Evolutionary conservation across 2,888 invertebrate genomes (phyloP).

Genomic region (Resseliella maxima): DNA sequence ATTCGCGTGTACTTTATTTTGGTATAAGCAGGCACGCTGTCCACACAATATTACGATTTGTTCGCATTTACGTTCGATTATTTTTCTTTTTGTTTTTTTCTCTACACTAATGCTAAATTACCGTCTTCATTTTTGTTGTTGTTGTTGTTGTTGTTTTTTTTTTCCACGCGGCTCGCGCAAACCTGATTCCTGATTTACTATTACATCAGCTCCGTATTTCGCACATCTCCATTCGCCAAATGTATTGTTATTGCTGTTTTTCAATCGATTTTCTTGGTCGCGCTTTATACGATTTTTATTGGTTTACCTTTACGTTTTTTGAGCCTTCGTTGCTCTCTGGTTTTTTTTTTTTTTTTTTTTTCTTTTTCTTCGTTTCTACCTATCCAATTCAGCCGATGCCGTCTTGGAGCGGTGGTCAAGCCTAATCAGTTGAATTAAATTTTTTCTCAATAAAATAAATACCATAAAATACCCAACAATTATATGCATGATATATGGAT

Average conservation of each 20-base stretch:
- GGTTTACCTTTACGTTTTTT: background rate
- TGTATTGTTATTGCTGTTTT: background rate
- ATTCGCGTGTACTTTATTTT: background rate
- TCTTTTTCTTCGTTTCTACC: too few species aligned
- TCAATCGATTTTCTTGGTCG: background rate
- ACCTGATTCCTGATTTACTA: background rate
- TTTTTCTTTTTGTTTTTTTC: background rate
- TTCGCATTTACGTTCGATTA: background rate
- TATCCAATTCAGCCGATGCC: too few species aligned
- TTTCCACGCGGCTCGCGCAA: background rate
- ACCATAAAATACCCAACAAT: conserved; percentile 40
- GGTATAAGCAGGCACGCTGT: background rate
- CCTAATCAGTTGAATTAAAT: conserved; percentile 33
- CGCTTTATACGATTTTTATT: background rate
- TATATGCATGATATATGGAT: conserved; percentile 48
- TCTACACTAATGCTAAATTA: background rate
- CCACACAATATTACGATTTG: conserved; percentile 10
- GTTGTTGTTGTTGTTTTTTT: background rate
- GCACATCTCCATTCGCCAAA: background rate
- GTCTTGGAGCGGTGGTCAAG: conserved; percentile 4
- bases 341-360: too few species aligned
- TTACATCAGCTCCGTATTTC: background rate
- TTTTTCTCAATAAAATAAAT: conserved; percentile 52
- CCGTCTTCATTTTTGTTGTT: background rate
- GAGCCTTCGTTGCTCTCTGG: too few species aligned